phyloP scores from a whole-genome alignment of 2,797 vertebrate species.

The Lutjanus argentimaculatus region DNA sequence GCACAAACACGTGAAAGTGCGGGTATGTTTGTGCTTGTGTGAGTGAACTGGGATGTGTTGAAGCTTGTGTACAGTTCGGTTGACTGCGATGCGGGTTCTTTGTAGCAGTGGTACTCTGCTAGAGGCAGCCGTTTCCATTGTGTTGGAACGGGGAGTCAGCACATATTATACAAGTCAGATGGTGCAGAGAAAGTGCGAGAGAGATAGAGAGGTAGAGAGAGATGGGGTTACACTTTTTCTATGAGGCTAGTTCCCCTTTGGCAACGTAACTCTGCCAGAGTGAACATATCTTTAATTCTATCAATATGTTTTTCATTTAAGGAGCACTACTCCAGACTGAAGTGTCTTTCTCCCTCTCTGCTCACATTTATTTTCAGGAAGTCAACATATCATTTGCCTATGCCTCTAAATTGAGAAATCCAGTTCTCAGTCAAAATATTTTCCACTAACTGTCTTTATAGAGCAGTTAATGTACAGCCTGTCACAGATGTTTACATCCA shows the following conservation, averaged over 20 bases:
- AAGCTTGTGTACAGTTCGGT: constrained; percentile 44
- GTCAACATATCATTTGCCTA: constrained; percentile 16
- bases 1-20: neutral
- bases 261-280: constrained; percentile 18
- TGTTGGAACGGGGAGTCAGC: constrained; percentile 69
- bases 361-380: constrained; percentile 26
- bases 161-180: constrained; percentile 68
- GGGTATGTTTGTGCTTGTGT: constrained; percentile 23
- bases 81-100: constrained; percentile 44
- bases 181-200: constrained; percentile 58
- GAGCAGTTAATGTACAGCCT: neutral
- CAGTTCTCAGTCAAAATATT: neutral
- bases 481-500: neutral
- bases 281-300: constrained; percentile 35
- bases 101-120: constrained; percentile 52
- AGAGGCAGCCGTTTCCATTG: constrained; percentile 74
- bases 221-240: constrained; percentile 28
- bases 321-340: constrained; percentile 1
- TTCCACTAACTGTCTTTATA: neutral
- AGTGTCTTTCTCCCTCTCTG: constrained; percentile 13
- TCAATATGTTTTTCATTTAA: constrained; percentile 41
- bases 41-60: constrained; percentile 14
- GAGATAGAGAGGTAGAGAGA: neutral
- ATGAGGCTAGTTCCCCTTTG: constrained; percentile 30
- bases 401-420: neutral